Conservation (phyloP, 2,797 vertebrate species). For the Pyrocephalus nanus region DNA sequence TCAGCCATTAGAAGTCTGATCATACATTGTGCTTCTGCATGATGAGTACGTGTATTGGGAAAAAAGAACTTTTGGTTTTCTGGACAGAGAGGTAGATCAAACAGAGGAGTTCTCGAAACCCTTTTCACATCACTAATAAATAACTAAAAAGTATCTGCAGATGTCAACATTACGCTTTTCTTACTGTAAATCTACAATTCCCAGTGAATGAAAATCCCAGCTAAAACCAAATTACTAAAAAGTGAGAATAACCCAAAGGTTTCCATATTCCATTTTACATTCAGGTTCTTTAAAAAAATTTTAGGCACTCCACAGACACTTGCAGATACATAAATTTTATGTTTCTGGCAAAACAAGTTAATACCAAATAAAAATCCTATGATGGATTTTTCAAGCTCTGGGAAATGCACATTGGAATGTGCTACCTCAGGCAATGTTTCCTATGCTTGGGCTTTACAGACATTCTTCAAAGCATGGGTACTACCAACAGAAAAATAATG, state of each 20-base stretch:
- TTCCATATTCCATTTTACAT: not conserved
- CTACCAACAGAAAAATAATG: not conserved
- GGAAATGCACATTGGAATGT: not conserved
- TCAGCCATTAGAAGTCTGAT: not conserved
- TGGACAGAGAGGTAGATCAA: not conserved
- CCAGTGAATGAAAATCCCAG: not conserved
- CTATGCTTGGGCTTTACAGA: not conserved
- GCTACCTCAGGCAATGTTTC: not conserved
- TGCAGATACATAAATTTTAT: not conserved
- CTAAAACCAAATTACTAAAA: not conserved
- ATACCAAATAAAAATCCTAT: not conserved
- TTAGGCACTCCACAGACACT: not conserved
- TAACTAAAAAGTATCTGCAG: not conserved
- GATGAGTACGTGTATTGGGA: not conserved
- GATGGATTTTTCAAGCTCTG: not conserved
- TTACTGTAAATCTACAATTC: not conserved
- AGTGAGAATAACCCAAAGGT: not conserved
- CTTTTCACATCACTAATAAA: not conserved
- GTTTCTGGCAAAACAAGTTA: not conserved
- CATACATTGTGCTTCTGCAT: rapidly evolving
- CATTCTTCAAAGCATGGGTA: not conserved
- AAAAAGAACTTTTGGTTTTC: not conserved
- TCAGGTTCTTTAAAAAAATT: not conserved
- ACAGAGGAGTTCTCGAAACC: not conserved
- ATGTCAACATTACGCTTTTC: not conserved